Percentiles rank a stretch among this genome's conserved stretches.
phyloP scores from a whole-genome alignment of 92 coral and sea anemone species.

The Epizoanthus ramosus region DNA sequence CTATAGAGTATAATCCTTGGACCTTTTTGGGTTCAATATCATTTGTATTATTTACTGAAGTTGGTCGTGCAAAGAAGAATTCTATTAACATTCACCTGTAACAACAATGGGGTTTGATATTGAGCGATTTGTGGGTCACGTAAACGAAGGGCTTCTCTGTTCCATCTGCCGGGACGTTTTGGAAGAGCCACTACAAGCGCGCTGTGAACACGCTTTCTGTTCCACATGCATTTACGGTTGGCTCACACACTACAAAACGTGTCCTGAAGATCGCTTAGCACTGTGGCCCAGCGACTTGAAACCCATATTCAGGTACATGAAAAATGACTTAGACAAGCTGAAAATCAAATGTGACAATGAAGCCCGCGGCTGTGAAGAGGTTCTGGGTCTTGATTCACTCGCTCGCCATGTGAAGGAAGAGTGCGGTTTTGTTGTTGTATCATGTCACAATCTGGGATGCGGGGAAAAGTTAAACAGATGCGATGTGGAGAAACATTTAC shows the following conservation, averaged over 20 bases:
- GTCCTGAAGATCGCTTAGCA: conserved; percentile 86
- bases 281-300: conserved; percentile 91
- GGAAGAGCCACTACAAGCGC: conserved; percentile 89
- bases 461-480: conserved; percentile 70
- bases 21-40: not conserved
- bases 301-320: conserved; percentile 90
- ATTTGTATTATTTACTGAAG: not conserved
- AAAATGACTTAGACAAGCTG: conserved; percentile 74
- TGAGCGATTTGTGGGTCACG: conserved; percentile 79
- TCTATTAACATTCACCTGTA: not conserved
- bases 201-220: conserved; percentile 91
- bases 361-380: conserved; percentile 74
- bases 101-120: conserved; percentile 84
- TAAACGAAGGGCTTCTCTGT: conserved; percentile 87
- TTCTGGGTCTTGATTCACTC: conserved; percentile 73
- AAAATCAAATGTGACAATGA: conserved; percentile 84
- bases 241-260: conserved; percentile 84
- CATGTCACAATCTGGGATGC: conserved; percentile 80
- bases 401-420: conserved; percentile 78
- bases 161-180: conserved; percentile 84
- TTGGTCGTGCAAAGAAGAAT: not conserved
- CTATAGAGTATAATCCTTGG: not conserved
- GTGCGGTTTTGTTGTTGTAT: conserved; percentile 74
- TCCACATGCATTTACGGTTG: conserved; percentile 77
- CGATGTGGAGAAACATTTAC: conserved; percentile 70